Base-by-base conservation (phyloP, 2,797 vertebrate genomes). In the Spinibarbus caldwelli region DNA sequence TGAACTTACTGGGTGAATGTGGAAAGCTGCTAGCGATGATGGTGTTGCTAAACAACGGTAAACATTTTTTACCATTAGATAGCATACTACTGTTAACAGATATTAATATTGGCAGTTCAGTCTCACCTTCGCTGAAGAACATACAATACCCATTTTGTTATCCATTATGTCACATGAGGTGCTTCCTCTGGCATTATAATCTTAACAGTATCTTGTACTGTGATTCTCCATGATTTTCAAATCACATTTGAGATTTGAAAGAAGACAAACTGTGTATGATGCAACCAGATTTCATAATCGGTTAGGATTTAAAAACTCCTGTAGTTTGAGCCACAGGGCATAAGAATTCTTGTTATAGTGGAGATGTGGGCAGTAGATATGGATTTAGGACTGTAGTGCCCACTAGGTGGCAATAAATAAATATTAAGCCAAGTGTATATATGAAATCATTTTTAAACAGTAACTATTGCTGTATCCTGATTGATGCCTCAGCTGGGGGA, bases 361-460 rank as follows among this genome's bases (percentile, higher is more conserved):
- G 11, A 59, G 26, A 45, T 72, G 52, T 82, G 12, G 36, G 36
- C 17, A 59, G 36, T 57, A 57, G 49, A 54, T 41, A 57, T 23
- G 49, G 23, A 59, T 72, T 29, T 7, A 64, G 57, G 15, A 59
- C 67, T 45, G 26, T 45, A 45, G n/a, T 57, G 38, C 26, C 26
- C 68, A 82, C 68, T 62, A 82, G 52, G 21, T 72, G 68, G 38
- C 80, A 71, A 72, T 62, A 73, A 45, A 72, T 59, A 82, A 73
- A 62, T 78, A 29, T 66, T 34, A 66, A 66, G 31, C 31, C 2
- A n/a, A n/a, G n/a, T n/a, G n/a, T n/a, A n/a, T n/a, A n/a, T n/a
- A n/a, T n/a, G n/a, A n/a, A n/a, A n/a, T n/a, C n/a, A 15, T 17
- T 17, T 49, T 38, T 49, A 52, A 68, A 52, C 38, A 10, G 17